Conservation (phyloP, 1,140 invertebrate species). For the Subanguina moxae region DNA sequence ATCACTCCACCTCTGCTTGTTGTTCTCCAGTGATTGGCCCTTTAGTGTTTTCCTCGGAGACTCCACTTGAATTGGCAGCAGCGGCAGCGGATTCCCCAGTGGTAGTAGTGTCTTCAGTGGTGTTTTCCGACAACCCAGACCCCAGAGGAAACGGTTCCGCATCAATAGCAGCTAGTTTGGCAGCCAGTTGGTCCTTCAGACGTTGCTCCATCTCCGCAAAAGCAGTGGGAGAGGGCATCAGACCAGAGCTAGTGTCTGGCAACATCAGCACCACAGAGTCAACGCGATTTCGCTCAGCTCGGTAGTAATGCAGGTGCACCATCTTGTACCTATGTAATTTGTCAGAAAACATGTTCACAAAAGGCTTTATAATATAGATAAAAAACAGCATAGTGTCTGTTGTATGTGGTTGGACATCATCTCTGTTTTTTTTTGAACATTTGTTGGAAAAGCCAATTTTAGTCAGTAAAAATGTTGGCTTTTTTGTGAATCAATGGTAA, state of each 20-base stretch:
- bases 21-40: no score
- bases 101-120: background rate
- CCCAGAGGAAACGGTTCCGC: slow-evolving; percentile 43
- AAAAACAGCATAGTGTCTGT: no score
- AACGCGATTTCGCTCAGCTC: slow-evolving; percentile 73
- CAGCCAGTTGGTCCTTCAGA: slow-evolving; percentile 50
- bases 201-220: slow-evolving; percentile 21
- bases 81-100: background rate
- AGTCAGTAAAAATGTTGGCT: no score
- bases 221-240: slow-evolving; percentile 72
- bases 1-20: no score
- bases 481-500: no score
- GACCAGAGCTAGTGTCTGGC: slow-evolving; percentile 85
- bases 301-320: slow-evolving; percentile 70
- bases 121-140: background rate
- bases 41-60: no score
- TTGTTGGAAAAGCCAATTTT: no score
- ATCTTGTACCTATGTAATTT: slow-evolving; percentile 54
- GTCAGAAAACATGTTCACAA: slow-evolving; percentile 1
- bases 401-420: no score
- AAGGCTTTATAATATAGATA: no score
- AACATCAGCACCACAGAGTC: slow-evolving; percentile 94
- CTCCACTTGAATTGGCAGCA: background rate
- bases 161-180: slow-evolving; percentile 53
- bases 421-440: no score